Evolutionary conservation across 2,113 vertebrate genomes (phyloP).

Genomic region (Daubentonia madagascariensis): DNA sequence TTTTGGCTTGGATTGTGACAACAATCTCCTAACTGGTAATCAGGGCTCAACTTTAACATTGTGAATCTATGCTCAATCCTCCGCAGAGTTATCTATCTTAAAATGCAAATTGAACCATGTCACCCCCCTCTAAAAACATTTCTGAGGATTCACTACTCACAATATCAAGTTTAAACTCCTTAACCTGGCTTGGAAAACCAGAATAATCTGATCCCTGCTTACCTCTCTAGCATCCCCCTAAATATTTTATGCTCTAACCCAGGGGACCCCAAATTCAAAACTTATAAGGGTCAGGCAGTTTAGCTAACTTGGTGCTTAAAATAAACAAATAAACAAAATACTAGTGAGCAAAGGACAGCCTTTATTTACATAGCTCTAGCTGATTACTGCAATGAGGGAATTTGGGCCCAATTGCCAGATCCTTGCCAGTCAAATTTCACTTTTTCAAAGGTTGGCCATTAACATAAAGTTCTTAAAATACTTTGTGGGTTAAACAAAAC

Average conservation of each 20-base stretch:
- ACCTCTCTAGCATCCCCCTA: neutral
- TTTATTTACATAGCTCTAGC: neutral
- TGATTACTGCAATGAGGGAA: neutral
- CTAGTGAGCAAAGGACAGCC: neutral
- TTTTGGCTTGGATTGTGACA: neutral
- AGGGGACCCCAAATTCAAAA: slow-evolving; percentile 7
- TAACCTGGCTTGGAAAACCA: neutral
- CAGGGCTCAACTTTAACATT: neutral
- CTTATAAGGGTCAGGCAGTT: neutral
- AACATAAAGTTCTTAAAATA: slow-evolving; percentile 16
- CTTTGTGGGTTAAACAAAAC: neutral
- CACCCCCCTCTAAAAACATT: neutral
- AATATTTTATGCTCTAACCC: neutral
- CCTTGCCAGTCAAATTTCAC: neutral
- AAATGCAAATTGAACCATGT: slow-evolving; percentile 9
- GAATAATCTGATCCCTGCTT: neutral
- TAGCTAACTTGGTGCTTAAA: neutral
- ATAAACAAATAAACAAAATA: neutral
- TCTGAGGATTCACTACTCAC: neutral
- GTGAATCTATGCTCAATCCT: neutral
- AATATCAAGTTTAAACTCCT: neutral
- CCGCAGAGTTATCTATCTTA: neutral
- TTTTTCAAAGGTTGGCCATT: neutral
- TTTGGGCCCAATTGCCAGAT: neutral
- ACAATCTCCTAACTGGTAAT: neutral